Evolutionary conservation across 23 tunicate species (phyloP).

Genomic region (Ciona savignyi): DNA sequence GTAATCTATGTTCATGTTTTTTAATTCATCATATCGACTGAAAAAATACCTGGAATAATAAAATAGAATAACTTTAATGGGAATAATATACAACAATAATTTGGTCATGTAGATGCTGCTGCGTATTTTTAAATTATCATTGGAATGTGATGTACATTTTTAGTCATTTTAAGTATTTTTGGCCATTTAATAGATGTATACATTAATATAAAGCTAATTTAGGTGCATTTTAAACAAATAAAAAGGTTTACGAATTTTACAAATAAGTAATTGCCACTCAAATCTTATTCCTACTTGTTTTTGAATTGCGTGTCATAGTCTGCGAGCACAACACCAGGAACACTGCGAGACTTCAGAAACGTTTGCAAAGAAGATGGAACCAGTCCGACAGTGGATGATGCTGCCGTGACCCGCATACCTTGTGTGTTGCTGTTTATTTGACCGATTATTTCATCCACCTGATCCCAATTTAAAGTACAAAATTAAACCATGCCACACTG

Average conservation of each 20-base stretch:
- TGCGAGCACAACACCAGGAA: constrained; percentile 64
- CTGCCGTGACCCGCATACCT: background rate
- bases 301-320: constrained; percentile 43
- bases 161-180: too few relatives aligned
- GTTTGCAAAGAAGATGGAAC: constrained; percentile 69
- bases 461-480: too few relatives aligned
- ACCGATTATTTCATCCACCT: background rate
- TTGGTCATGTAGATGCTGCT: too few relatives aligned
- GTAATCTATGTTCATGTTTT: constrained; percentile 35
- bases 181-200: too few relatives aligned
- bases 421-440: background rate
- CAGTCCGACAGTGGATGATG: constrained; percentile 20
- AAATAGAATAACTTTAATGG: background rate
- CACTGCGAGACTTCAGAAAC: constrained; percentile 22
- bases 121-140: too few relatives aligned
- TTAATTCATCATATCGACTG: constrained; percentile 65
- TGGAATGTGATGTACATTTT: too few relatives aligned
- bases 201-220: too few relatives aligned
- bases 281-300: constrained; percentile 28
- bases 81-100: too few relatives aligned
- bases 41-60: constrained; percentile 38
- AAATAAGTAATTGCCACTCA: too few relatives aligned
- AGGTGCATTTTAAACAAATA: too few relatives aligned
- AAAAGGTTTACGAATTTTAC: too few relatives aligned
- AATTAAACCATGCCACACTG: too few relatives aligned